Evolutionary conservation across 92 coral and sea anemone species (phyloP), one percentile per base, ranked within the genome.

Genomic region (Epizoanthus illoricatus): DNA sequence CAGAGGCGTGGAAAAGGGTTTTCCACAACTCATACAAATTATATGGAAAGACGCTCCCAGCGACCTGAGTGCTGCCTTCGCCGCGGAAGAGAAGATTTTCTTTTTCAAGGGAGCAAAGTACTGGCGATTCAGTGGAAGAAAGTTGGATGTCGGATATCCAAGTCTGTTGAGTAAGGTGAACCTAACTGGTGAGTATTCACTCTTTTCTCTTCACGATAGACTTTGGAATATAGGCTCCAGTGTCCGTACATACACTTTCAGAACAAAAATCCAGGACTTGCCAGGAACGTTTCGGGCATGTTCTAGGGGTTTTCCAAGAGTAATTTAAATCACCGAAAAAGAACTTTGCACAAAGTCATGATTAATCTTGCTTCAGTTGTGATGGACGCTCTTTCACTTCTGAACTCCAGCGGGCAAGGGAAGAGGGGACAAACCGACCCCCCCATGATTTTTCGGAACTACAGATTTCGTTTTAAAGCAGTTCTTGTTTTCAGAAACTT

Each of bases 11-110:
- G 76, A 71, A 15, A 47, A 17, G 4, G 76, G 76, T 5, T 71
- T 71, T 47, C 76, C 76, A 15, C 76, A 71, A 40, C 76, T 70
- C 43, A 70, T 70, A 18, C 42, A 20, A 0, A 17, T 28, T 70
- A 15, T 42, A 43, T 70, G 74, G 74, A 12, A 39, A 33, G 52
- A 68, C 19, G 73, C 73, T 18, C 73, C 73, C 7, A n/a, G 2
- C 5, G 5, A 68, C 42, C 11, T 68, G 47, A 8, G 42, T 52
- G 45, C 73, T 68, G 73, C 73, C n/a, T 13, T 68, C 3, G 73
- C 49, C 8, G 2, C 8, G 11, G 73, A 6, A 5, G 42, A 68
- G 4, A 68, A 68, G 45, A 68, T 68, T 68, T 68, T 68, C 49
- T 68, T 68, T 19, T 68, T 68, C 21, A 68, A 39, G 28, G 73